Percentiles rank a stretch among this genome's conserved stretches.
These are phyloP conservation scores for Epirrhoe tristata DNA, from an alignment of 2,888 invertebrate species.

Conservation along the genomic window DNA sequence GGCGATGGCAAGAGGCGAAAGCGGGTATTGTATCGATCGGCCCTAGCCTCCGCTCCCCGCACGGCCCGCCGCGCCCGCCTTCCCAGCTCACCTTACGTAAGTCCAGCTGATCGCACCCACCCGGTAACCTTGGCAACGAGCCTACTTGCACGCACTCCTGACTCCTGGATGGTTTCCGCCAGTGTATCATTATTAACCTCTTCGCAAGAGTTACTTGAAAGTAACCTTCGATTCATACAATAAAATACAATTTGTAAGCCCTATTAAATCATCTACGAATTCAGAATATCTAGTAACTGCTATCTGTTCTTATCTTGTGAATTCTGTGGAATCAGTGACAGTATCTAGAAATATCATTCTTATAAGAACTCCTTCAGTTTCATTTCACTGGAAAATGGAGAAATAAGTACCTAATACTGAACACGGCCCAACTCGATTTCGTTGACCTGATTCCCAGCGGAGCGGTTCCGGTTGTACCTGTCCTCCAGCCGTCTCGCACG, in stretches of 20 bases:
- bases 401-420: constrained; percentile 23
- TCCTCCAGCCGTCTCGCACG: constrained; percentile 48
- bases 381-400: not conserved
- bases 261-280: not conserved
- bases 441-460: constrained; percentile 49
- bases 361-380: constrained; percentile 9
- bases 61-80: constrained; percentile 51
- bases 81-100: constrained; percentile 78
- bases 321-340: constrained; percentile 18
- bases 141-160: constrained; percentile 65
- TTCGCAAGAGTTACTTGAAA: constrained; percentile 14
- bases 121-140: constrained; percentile 82
- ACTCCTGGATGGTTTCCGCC: constrained; percentile 52
- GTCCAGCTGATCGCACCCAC: constrained; percentile 83
- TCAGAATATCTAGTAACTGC: constrained; percentile 9
- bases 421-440: constrained; percentile 31
- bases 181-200: constrained; percentile 41
- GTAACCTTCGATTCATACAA: not conserved
- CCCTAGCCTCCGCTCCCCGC: constrained; percentile 69
- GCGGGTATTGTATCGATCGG: constrained; percentile 82
- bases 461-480: constrained; percentile 48
- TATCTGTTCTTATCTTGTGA: constrained; percentile 13
- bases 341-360: not conserved
- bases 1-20: constrained; percentile 74
- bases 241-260: not conserved